Evolutionary conservation across 1,140 invertebrate genomes (phyloP).

Genomic region (Cephus cinctus): DNA sequence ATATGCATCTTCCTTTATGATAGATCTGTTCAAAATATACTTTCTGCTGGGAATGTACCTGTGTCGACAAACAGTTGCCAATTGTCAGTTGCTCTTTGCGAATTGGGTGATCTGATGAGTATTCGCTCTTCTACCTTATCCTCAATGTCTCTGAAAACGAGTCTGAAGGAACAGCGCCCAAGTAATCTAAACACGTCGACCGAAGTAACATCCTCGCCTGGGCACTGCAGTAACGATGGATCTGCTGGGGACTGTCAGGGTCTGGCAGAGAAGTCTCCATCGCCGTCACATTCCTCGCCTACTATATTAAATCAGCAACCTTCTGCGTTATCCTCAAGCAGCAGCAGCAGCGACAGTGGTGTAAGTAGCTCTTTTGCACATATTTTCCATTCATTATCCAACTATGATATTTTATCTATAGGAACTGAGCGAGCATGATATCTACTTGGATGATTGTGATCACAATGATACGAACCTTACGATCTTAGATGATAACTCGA

Average conservation of each 20-base stretch:
- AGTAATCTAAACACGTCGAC: conserved; percentile 21
- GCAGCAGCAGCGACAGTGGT: conserved; percentile 54
- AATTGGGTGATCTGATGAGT: conserved; percentile 31
- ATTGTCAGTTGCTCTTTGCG: conserved; percentile 34
- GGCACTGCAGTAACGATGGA: conserved; percentile 22
- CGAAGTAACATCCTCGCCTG: conserved; percentile 17
- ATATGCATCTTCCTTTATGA: conserved; percentile 7
- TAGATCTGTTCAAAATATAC: conserved; percentile 33
- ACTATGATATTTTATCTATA: conserved; percentile 35
- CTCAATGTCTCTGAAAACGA: conserved; percentile 29
- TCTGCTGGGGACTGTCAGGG: conserved; percentile 28
- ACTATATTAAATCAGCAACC: conserved; percentile 38
- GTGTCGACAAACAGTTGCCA: conserved; percentile 12
- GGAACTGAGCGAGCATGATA: conserved; percentile 71
- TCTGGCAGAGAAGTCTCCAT: conserved; percentile 21
- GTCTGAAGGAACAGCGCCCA: conserved; percentile 28
- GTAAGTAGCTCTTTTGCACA: conserved; percentile 39
- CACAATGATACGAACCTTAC: conserved; percentile 48
- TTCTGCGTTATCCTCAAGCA: conserved; percentile 47
- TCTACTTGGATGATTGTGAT: conserved; percentile 60
- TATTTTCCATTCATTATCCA: conserved; percentile 6
- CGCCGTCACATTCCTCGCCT: conserved; percentile 36
- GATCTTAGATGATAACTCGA: conserved; percentile 60
- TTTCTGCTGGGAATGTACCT: conserved; percentile 16
- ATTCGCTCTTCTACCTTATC: conserved; percentile 34